Percentiles rank a stretch among this genome's conserved stretches.
Conservation (phyloP, 2,888 invertebrate genomes). For the Acronicta psi region DNA sequence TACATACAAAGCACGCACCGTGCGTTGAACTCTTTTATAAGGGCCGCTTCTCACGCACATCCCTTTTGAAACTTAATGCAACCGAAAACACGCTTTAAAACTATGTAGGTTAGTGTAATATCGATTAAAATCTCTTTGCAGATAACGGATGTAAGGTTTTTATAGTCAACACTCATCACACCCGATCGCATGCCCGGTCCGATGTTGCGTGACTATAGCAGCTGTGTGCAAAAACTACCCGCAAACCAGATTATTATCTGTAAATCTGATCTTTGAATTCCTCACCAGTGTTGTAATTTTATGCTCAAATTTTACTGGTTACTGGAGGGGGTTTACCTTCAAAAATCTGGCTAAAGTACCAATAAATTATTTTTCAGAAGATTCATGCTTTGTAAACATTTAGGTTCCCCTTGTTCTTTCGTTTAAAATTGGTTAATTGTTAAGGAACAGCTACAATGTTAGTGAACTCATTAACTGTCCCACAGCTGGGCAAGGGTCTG, state of each 20-base stretch:
- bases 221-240: conserved; percentile 62
- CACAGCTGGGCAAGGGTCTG: no score
- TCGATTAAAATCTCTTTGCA: conserved; percentile 59
- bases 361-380: no score
- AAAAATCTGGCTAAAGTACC: no score
- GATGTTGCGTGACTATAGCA: conserved; percentile 73
- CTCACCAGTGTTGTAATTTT: conserved; percentile 15
- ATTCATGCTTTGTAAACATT: no score
- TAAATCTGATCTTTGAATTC: conserved; percentile 27
- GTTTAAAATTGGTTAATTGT: neutral
- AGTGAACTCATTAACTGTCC: no score
- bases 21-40: conserved; percentile 89
- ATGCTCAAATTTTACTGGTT: conserved; percentile 6
- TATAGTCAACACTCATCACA: conserved; percentile 64
- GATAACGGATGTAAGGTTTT: conserved; percentile 76
- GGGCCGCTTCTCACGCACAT: conserved; percentile 79
- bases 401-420: no score
- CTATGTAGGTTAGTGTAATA: conserved; percentile 68
- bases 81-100: conserved; percentile 68
- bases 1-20: conserved; percentile 77
- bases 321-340: neutral
- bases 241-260: conserved; percentile 35
- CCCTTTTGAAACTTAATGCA: conserved; percentile 56
- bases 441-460: no score
- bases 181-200: conserved; percentile 59